These are phyloP conservation scores for Apocrypta bakeri DNA, from an alignment of 1,140 invertebrate genomes.

Conservation along the genomic window DNA sequence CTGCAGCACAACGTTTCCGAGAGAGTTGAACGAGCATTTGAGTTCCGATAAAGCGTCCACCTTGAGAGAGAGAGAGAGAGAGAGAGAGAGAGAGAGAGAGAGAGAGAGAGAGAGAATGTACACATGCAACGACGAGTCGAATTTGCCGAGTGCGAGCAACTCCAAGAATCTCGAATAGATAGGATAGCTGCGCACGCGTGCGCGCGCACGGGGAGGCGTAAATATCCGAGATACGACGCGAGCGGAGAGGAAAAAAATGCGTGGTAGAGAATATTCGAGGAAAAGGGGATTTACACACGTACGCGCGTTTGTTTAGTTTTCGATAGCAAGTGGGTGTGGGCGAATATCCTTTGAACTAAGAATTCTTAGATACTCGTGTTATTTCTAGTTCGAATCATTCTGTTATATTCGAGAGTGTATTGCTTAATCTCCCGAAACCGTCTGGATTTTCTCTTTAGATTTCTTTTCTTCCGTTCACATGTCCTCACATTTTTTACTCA, in stretches of 20 bases:
- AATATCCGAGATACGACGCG: background rate
- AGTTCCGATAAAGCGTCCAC: constrained; percentile 4
- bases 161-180: background rate
- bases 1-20: background rate
- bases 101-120: too few relatives aligned
- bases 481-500: background rate
- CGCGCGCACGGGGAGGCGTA: too few relatives aligned
- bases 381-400: background rate
- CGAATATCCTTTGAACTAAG: background rate
- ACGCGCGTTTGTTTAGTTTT: constrained; percentile 6
- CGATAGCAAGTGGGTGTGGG: background rate
- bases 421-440: too few relatives aligned
- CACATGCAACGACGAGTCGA: background rate
- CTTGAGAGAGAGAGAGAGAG: too few relatives aligned
- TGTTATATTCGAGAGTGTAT: too few relatives aligned
- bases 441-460: constrained; percentile 10
- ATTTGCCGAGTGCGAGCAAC: background rate
- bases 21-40: background rate
- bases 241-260: background rate
- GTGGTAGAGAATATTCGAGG: background rate
- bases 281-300: constrained; percentile 36
- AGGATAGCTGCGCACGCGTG: background rate
- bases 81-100: too few relatives aligned
- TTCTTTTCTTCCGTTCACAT: constrained; percentile 9
- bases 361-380: background rate